These are phyloP conservation scores for Dicycla oo DNA, from an alignment of 2,888 invertebrate species.

Conservation along the genomic window DNA sequence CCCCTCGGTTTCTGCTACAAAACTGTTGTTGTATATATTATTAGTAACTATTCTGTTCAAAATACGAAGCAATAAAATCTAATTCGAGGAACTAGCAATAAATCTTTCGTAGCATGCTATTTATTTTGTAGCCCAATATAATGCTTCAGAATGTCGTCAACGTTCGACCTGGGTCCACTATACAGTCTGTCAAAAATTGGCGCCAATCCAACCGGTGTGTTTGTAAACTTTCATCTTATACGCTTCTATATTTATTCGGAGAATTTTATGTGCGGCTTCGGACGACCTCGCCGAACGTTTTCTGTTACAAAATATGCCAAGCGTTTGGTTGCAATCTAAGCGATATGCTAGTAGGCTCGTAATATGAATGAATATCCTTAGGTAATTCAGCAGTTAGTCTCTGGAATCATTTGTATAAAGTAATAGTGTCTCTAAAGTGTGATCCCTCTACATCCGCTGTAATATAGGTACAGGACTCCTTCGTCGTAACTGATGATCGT, in stretches of 20 bases:
- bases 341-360: constrained; percentile 4
- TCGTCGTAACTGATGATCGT: constrained; percentile 19
- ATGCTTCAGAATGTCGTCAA: constrained; percentile 53
- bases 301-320: constrained; percentile 55
- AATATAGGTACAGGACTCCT: not conserved
- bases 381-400: constrained; percentile 19
- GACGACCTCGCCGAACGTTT: constrained; percentile 53
- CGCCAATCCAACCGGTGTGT: constrained; percentile 81
- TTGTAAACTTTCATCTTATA: constrained; percentile 80
- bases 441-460: constrained; percentile 19
- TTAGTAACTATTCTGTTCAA: constrained; percentile 31
- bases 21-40: constrained; percentile 46
- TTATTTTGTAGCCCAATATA: constrained; percentile 45
- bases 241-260: constrained; percentile 80
- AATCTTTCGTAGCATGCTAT: constrained; percentile 44
- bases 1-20: constrained; percentile 15
- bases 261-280: constrained; percentile 71
- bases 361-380: constrained; percentile 20
- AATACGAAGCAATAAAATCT: constrained; percentile 52
- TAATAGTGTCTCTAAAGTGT: constrained; percentile 1
- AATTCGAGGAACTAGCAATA: constrained; percentile 52
- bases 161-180: constrained; percentile 51
- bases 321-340: constrained; percentile 28
- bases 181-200: constrained; percentile 72
- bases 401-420: constrained; percentile 10